Percentiles rank a stretch among this genome's conserved stretches.
Conservation (phyloP, 2,113 vertebrate genomes). For the Corythoichthys haematopterus region DNA sequence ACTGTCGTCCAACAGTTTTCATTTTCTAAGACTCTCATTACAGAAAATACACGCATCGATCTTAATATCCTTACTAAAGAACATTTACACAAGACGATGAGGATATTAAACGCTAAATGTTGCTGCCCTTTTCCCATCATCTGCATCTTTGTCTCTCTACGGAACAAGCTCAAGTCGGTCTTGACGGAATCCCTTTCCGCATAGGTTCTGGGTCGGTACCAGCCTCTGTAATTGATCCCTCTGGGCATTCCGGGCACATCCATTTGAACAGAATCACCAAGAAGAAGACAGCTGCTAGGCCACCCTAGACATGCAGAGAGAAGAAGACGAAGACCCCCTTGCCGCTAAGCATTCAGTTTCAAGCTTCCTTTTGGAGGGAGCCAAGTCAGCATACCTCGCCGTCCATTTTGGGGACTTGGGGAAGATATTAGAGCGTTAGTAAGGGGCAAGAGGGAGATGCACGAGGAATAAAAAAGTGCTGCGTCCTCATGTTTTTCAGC, state of each 20-base stretch:
- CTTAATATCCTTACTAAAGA: background rate
- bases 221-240: constrained; percentile 74
- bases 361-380: constrained; percentile 40
- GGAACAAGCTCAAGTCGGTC: constrained; percentile 24
- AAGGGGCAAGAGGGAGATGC: constrained; percentile 1
- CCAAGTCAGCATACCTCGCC: constrained; percentile 57
- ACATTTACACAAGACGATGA: constrained; percentile 19
- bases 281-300: constrained; percentile 66
- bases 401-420: constrained; percentile 33
- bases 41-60: background rate
- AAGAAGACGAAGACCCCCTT: constrained; percentile 35
- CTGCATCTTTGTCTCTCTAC: constrained; percentile 23
- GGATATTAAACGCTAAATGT: constrained; percentile 1
- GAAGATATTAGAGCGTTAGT: constrained; percentile 18
- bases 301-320: constrained; percentile 41
- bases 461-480: background rate
- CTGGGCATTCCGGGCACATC: constrained; percentile 60
- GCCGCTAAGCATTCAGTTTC: constrained; percentile 55
- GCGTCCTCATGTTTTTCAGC: constrained; percentile 14
- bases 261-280: constrained; percentile 58
- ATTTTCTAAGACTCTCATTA: constrained; percentile 10
- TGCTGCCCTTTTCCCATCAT: background rate
- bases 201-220: constrained; percentile 52
- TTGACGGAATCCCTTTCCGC: constrained; percentile 35
- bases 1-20: no score